Evolutionary conservation across 2,113 vertebrate species (phyloP).

Genomic region (Serinus canaria): DNA sequence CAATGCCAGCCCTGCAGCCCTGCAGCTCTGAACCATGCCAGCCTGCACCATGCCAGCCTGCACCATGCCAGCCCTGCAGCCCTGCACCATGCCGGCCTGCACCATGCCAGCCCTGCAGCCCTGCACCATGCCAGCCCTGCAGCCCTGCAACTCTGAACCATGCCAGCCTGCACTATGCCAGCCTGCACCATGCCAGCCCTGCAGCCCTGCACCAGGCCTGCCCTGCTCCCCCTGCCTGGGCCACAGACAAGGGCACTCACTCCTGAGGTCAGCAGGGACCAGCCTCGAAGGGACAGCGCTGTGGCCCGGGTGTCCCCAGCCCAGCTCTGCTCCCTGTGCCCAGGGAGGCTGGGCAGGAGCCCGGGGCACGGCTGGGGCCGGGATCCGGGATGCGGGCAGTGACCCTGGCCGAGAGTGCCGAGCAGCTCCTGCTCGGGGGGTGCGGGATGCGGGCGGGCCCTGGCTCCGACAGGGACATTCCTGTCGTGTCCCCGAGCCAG

Average conservation of each 20-base stretch:
- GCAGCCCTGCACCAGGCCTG: neutral
- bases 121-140: neutral
- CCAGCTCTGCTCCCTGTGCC: neutral
- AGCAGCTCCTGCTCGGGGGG: neutral
- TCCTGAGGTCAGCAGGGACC: neutral
- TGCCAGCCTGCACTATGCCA: too few species aligned
- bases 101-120: neutral
- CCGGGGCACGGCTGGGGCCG: fast-evolving
- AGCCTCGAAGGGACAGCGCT: fast-evolving
- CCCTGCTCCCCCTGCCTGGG: neutral
- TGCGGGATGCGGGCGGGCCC: fast-evolving
- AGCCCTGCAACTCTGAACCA: too few species aligned
- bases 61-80: too few species aligned
- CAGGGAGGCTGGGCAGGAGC: fast-evolving
- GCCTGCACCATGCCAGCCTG: too few species aligned
- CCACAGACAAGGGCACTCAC: neutral
- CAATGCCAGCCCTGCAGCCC: neutral
- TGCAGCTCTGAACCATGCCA: too few species aligned
- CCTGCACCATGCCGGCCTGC: too few species aligned
- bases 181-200: neutral
- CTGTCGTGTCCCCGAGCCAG: neutral
- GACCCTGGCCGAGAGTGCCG: neutral
- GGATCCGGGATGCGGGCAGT: neutral
- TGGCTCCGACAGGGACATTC: neutral
- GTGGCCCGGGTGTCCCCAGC: fast-evolving